Base-by-base conservation (phyloP, 2,797 vertebrate species). In the Crenichthys baileyi region DNA sequence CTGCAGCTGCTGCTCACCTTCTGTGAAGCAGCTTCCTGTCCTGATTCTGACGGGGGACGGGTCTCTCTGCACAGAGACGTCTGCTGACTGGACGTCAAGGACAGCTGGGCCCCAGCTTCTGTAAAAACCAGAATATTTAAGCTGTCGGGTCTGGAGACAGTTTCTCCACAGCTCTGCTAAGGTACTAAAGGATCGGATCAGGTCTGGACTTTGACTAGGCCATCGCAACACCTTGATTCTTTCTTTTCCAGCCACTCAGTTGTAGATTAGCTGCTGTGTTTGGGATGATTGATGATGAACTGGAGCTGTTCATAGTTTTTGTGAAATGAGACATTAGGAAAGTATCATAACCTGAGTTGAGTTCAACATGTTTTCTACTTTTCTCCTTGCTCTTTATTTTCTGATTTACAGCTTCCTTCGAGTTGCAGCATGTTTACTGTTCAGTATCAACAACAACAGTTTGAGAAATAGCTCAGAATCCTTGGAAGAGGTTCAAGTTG, bases 1-100 rank as follows among this genome's bases (percentile, higher is more conserved):
- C 61, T 2, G 58, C 18, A n/a, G 60, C 31, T 7, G 58, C 48
- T 13, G 53, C 85, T 85, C 76, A 85, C 81, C 29, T 1, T 15
- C 73, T 16, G 61, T 70, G 48, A 63, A 0, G 55, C 0, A 15
- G 67, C 3, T 0, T 79, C 86, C 2, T 22, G 80, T 68, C 70
- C 74, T 0, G 24, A 9, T 12, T 76, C 81, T 1, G 79, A 9
- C 3, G 78, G 53, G 0, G 76, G 71, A 7, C 13, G 31, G 0
- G 51, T 6, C 12, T 72, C 77, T 75, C 29, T 50, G 41, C 74
- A 3, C 20, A 0, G 74, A 7, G 39, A 4, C 1, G 50, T 22
- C 48, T 56, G 75, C 83, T 78, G 85, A 41, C 9, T 46, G 31
- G 84, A 65, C 70, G 0, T 11, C 20, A 50, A 1, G 73, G 70